Percentiles rank a stretch among this genome's conserved stretches.
Conservation (phyloP, 2,888 invertebrate species). For the Hybos culiciformis region DNA sequence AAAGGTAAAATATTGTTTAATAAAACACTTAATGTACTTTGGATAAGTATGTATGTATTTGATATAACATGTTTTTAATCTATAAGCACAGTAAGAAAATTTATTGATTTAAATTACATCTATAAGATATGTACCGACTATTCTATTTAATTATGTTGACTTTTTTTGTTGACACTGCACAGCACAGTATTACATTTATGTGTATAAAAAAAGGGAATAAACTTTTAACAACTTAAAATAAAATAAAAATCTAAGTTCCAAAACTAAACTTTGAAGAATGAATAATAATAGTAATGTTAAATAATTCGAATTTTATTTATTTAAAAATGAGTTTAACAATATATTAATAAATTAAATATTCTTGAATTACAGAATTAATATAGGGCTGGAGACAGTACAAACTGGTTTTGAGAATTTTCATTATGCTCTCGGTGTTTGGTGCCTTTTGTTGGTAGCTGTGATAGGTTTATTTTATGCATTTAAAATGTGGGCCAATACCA, state of each 20-base stretch:
- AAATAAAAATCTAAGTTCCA: neutral
- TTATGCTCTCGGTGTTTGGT: conserved; percentile 43
- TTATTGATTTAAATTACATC: too few species aligned
- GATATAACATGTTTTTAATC: too few species aligned
- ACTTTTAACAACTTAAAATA: too few species aligned
- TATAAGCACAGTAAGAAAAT: too few species aligned
- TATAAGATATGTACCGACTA: too few species aligned
- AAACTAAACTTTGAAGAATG: neutral
- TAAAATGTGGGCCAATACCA: conserved; percentile 37
- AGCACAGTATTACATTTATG: too few species aligned
- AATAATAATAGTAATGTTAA: neutral
- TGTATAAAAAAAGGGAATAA: too few species aligned
- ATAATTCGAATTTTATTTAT: neutral
- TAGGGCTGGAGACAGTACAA: conserved; percentile 46
- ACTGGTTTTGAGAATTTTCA: conserved; percentile 47
- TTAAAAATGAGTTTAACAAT: neutral
- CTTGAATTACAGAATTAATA: conserved; percentile 34
- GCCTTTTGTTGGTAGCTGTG: conserved; percentile 36
- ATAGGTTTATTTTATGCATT: conserved; percentile 36
- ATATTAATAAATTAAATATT: neutral
- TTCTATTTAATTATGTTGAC: too few species aligned
- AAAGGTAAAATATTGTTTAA: too few species aligned
- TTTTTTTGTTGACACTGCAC: too few species aligned
- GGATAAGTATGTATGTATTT: too few species aligned
- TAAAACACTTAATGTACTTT: too few species aligned